A percentile compares a stretch with the other conserved stretches of the same genome.
These are phyloP conservation scores for Tipula vernalis DNA, from an alignment of 2,888 invertebrate genomes.

Conservation along the genomic window DNA sequence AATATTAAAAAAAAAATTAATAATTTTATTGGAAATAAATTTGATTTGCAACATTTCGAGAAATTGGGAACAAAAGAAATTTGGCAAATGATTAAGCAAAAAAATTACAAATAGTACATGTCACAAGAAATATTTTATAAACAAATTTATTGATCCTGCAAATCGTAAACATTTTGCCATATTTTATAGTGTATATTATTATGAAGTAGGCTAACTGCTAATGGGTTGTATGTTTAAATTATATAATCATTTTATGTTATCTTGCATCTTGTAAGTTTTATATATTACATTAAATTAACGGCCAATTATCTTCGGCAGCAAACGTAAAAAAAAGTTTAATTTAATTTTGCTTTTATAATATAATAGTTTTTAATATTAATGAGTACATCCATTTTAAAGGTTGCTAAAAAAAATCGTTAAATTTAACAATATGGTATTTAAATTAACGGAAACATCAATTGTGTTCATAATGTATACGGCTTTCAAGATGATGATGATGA, in stretches of 20 bases:
- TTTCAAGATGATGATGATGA: not conserved
- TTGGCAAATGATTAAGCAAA: not conserved
- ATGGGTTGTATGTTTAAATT: not conserved
- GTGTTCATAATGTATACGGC: not conserved
- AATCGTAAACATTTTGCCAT: not conserved
- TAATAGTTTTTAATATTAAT: not conserved
- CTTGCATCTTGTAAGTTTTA: not conserved
- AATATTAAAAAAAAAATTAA: not conserved
- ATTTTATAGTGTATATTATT: not conserved
- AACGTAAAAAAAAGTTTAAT: not conserved
- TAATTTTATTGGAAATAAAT: not conserved
- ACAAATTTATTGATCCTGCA: not conserved
- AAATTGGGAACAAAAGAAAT: not conserved
- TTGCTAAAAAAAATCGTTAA: not conserved
- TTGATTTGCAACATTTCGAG: not conserved
- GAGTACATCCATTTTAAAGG: not conserved
- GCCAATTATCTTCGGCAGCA: not conserved
- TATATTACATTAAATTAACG: not conserved
- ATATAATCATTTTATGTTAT: not conserved
- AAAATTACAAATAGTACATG: not conserved
- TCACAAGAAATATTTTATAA: not conserved
- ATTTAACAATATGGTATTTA: not conserved
- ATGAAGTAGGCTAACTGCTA: not conserved
- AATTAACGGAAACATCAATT: not conserved
- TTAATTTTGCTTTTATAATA: not conserved